Percentiles rank a stretch among this genome's conserved stretches.
Evolutionary conservation across 2,113 vertebrate genomes (phyloP).

Genomic region (Tetrao urogallus): DNA sequence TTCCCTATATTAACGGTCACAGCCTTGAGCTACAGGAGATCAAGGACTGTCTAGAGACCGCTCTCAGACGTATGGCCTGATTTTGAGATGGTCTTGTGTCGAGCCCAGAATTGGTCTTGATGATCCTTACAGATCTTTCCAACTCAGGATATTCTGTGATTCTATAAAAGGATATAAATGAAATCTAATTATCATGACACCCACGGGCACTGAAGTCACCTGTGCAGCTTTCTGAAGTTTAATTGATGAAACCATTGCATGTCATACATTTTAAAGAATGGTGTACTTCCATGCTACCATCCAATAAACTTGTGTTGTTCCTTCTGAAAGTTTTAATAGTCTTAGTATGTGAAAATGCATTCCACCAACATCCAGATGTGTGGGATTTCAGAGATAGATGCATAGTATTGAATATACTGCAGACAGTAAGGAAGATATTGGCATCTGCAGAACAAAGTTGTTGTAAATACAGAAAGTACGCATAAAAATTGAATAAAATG

Average conservation of each 20-base stretch:
- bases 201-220: neutral
- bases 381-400: neutral
- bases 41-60: too few relatives aligned
- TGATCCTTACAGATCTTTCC: too few relatives aligned
- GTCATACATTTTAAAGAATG: neutral
- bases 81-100: too few relatives aligned
- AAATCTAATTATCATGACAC: neutral
- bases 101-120: too few relatives aligned
- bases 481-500: neutral
- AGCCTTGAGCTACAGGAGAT: too few relatives aligned
- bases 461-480: neutral
- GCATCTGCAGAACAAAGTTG: neutral
- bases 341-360: neutral
- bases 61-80: too few relatives aligned
- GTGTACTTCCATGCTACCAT: neutral
- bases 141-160: too few relatives aligned
- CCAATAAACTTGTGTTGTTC: neutral
- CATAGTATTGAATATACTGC: neutral
- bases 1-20: too few relatives aligned
- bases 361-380: neutral
- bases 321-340: neutral
- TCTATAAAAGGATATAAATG: neutral
- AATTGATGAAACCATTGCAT: neutral
- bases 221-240: neutral
- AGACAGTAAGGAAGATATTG: neutral